phyloP scores from a whole-genome alignment of 2,888 invertebrate species.

The Cryptus armator region DNA sequence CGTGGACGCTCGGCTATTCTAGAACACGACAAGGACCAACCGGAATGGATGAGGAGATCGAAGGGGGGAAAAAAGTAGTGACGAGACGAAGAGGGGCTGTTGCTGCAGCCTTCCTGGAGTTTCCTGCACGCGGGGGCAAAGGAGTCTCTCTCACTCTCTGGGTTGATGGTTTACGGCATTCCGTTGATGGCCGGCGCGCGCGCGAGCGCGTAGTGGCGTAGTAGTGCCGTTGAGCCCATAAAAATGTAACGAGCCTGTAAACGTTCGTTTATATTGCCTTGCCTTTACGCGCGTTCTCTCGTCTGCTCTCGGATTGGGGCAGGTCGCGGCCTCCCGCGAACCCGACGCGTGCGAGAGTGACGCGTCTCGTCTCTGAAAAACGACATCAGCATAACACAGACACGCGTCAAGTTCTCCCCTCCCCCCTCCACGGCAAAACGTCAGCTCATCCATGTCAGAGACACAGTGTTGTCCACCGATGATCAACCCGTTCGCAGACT shows the following conservation, averaged over 20 bases:
- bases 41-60: conserved; percentile 52
- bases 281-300: conserved; percentile 78
- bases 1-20: conserved; percentile 69
- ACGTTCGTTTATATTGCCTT: conserved; percentile 85
- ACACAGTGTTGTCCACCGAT: conserved; percentile 18
- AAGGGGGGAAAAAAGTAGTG: conserved; percentile 65
- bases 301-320: conserved; percentile 80
- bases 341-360: conserved; percentile 69
- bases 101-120: conserved; percentile 58
- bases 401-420: conserved; percentile 19
- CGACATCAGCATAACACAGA: conserved; percentile 64
- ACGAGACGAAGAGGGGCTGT: conserved; percentile 64
- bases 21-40: conserved; percentile 71
- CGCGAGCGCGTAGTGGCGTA: conserved; percentile 77
- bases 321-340: conserved; percentile 80
- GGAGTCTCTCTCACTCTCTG: conserved; percentile 59
- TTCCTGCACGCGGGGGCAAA: conserved; percentile 58
- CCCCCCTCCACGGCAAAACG: not conserved
- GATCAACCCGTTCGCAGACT: conserved; percentile 32
- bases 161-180: conserved; percentile 84
- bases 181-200: conserved; percentile 80
- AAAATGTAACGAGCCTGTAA: conserved; percentile 86
- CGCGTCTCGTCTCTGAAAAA: conserved; percentile 76
- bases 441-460: not conserved
- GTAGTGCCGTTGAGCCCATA: conserved; percentile 84